phyloP scores from a whole-genome alignment of 1,140 invertebrate genomes.

The Trigoniulus corallinus region DNA sequence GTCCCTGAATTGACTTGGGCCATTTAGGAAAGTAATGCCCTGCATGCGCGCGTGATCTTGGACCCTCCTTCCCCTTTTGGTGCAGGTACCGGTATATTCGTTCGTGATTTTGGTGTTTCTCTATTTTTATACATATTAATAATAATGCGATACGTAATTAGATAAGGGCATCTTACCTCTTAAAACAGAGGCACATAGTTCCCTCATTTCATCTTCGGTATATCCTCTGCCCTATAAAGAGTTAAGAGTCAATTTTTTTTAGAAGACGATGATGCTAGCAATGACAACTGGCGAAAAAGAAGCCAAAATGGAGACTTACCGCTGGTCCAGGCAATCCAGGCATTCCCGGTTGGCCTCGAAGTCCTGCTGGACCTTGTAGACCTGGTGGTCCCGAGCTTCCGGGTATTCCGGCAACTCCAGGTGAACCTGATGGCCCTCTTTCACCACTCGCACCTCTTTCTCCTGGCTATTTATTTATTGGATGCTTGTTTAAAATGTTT shows the following conservation, averaged over 20 bases:
- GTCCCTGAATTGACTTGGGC: too few species aligned
- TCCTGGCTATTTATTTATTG: constrained; percentile 19
- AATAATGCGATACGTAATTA: not conserved
- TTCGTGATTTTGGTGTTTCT: too few species aligned
- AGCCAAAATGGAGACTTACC: constrained; percentile 18
- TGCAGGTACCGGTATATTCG: too few species aligned
- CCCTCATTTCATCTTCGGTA: constrained; percentile 32
- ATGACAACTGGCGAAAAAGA: constrained; percentile 3
- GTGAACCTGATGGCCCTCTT: constrained; percentile 28
- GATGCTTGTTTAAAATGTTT: not conserved
- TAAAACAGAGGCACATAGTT: constrained; percentile 34
- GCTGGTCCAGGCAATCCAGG: constrained; percentile 35
- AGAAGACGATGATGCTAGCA: constrained; percentile 1
- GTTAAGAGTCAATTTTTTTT: constrained; percentile 1
- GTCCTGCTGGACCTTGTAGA: constrained; percentile 18
- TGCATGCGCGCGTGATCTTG: too few species aligned
- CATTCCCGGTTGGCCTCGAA: constrained; percentile 29
- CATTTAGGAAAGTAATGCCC: too few species aligned
- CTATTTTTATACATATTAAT: too few species aligned
- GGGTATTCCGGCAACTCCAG: constrained; percentile 25
- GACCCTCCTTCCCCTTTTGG: too few species aligned
- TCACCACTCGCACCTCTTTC: constrained; percentile 33
- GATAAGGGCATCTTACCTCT: constrained; percentile 26
- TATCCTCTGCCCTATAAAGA: constrained; percentile 30
- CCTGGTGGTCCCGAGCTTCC: constrained; percentile 17